These are phyloP conservation scores for Proterorhinus semilunaris DNA, from an alignment of 2,113 vertebrate genomes.

Conservation along the genomic window DNA sequence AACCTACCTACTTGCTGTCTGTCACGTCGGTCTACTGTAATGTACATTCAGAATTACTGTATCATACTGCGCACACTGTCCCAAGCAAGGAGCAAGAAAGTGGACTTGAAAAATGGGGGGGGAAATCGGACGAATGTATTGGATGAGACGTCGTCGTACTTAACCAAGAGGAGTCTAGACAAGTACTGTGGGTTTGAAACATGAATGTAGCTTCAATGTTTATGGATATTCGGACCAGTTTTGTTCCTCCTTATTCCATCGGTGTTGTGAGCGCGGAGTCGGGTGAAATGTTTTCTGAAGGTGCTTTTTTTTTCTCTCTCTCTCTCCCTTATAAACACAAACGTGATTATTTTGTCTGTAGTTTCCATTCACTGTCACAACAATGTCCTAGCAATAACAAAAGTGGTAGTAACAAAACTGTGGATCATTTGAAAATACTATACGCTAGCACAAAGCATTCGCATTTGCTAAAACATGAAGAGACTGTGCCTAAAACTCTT, in stretches of 20 bases:
- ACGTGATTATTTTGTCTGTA: conserved; percentile 80
- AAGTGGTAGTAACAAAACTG: conserved; percentile 80
- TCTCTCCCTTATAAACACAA: conserved; percentile 17
- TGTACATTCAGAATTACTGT: conserved; percentile 69
- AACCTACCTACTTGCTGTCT: conserved; percentile 62
- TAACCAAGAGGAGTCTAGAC: conserved; percentile 55
- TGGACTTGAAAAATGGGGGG: neutral
- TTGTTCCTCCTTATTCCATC: conserved; percentile 41
- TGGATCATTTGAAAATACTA: conserved; percentile 51
- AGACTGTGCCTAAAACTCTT: conserved; percentile 89
- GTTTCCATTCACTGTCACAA: conserved; percentile 86
- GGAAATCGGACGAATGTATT: conserved; percentile 64
- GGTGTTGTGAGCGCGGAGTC: conserved; percentile 78
- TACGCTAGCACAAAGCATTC: conserved; percentile 80
- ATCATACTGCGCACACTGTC: conserved; percentile 64
- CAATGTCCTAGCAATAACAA: conserved; percentile 95
- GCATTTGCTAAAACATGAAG: conserved; percentile 87
- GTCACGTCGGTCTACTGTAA: conserved; percentile 66
- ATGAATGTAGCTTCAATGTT: conserved; percentile 83
- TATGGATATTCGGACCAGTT: conserved; percentile 34
- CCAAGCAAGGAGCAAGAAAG: conserved; percentile 31
- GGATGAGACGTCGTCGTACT: conserved; percentile 65
- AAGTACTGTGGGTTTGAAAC: conserved; percentile 34
- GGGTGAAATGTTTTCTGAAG: conserved; percentile 85
- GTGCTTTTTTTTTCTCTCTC: conserved; percentile 74